Evolutionary conservation across 2,888 invertebrate genomes (phyloP).

Genomic region (Stegophylla sp.): DNA sequence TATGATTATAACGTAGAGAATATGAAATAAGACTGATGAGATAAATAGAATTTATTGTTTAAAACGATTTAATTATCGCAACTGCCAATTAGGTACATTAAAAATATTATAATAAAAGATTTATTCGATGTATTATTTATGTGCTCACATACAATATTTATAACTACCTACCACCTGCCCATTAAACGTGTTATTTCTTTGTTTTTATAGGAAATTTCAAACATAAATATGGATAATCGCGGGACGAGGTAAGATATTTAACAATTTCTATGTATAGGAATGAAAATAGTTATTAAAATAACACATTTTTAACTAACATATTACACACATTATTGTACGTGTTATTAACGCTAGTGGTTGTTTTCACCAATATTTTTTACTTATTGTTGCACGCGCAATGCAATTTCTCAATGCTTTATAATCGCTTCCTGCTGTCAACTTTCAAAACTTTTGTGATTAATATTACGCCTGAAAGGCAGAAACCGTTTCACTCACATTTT

Average conservation of each 20-base stretch:
- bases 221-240: not conserved
- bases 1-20: not conserved
- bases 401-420: slow-evolving; percentile 56
- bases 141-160: too few relatives aligned
- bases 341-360: slow-evolving; percentile 25
- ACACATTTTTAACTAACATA: not conserved
- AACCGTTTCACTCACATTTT: slow-evolving; percentile 46
- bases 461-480: slow-evolving; percentile 39
- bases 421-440: slow-evolving; percentile 58
- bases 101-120: too few relatives aligned
- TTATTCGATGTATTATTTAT: too few relatives aligned
- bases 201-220: slow-evolving; percentile 14
- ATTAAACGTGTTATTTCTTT: not conserved
- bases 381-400: slow-evolving; percentile 56
- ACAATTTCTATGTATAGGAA: not conserved
- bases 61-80: too few relatives aligned
- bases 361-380: slow-evolving; percentile 48
- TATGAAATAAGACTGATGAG: not conserved
- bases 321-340: not conserved
- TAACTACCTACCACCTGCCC: too few relatives aligned
- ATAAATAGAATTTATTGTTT: too few relatives aligned
- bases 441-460: slow-evolving; percentile 58
- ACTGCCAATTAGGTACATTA: too few relatives aligned
- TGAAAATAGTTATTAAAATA: slow-evolving; percentile 1
- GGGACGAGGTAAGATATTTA: slow-evolving; percentile 23